Evolutionary conservation across 1,140 invertebrate genomes (phyloP).

Genomic region (Pseudomyrmex dendroicus): DNA sequence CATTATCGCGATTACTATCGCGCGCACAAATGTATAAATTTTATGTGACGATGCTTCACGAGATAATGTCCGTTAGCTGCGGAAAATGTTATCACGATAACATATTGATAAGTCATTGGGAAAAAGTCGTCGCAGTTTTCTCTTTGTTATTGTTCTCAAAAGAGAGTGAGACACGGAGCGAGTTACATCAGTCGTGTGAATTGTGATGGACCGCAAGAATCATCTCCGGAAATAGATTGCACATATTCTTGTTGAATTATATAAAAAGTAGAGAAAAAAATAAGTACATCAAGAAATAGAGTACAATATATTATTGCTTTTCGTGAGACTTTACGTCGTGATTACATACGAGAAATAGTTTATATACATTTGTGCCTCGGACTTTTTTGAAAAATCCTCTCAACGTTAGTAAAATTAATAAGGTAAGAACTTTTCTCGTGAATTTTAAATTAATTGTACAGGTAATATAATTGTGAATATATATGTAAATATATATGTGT

Average conservation of each 20-base stretch:
- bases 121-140: background rate
- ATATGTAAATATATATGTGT: background rate
- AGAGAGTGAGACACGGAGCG: background rate
- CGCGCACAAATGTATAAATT: background rate
- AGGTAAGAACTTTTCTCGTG: background rate
- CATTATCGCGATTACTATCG: constrained; percentile 1
- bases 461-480: background rate
- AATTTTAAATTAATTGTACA: background rate
- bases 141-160: background rate
- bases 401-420: background rate
- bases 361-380: background rate
- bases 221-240: background rate
- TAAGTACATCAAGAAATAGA: constrained; percentile 15
- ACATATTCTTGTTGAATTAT: no score
- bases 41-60: no score
- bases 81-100: no score
- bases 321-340: constrained; percentile 5
- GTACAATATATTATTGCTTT: background rate
- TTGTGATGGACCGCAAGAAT: background rate
- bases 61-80: no score
- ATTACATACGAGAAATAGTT: constrained; percentile 25
- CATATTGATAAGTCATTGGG: no score
- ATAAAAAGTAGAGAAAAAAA: constrained; percentile 26
- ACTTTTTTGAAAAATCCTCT: background rate
- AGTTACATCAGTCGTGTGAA: background rate